Conservation (phyloP, 2,888 invertebrate genomes). For the Cylloceria caligata region DNA sequence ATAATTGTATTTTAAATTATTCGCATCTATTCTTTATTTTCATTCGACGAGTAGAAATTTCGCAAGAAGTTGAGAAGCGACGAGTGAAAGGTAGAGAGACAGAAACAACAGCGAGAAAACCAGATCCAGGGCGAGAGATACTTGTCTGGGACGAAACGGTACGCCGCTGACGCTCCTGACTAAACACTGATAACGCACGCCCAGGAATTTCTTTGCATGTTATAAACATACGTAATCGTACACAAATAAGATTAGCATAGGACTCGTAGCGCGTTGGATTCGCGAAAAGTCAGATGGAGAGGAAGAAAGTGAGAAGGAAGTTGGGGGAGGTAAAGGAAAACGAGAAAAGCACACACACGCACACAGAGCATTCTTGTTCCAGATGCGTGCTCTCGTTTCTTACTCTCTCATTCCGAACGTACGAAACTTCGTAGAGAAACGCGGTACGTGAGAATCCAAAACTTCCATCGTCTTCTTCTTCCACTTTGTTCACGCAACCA, state of each 20-base stretch:
- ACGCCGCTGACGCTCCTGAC: slow-evolving; percentile 81
- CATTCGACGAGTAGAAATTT: not conserved
- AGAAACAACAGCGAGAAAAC: slow-evolving; percentile 19
- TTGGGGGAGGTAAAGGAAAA: slow-evolving; percentile 39
- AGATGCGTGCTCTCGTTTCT: slow-evolving; percentile 51
- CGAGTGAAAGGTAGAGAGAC: slow-evolving; percentile 5
- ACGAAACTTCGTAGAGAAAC: slow-evolving; percentile 35
- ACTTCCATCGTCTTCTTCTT: slow-evolving; percentile 24
- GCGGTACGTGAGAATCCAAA: slow-evolving; percentile 15
- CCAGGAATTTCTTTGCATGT: slow-evolving; percentile 84
- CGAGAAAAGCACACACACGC: slow-evolving; percentile 21
- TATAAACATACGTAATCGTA: slow-evolving; percentile 85
- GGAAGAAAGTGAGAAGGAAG: slow-evolving; percentile 57
- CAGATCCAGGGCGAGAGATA: slow-evolving; percentile 39
- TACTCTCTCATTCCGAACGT: slow-evolving; percentile 19
- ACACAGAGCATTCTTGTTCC: slow-evolving; percentile 14
- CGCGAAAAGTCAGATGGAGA: slow-evolving; percentile 67
- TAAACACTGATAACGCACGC: slow-evolving; percentile 84
- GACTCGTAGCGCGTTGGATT: slow-evolving; percentile 76
- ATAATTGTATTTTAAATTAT: not conserved
- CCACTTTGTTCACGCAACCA: slow-evolving; percentile 24
- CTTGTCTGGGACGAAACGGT: slow-evolving; percentile 73
- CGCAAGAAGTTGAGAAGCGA: not conserved
- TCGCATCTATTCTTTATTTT: not conserved
- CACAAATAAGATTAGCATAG: slow-evolving; percentile 85